phyloP scores from a whole-genome alignment of 2,888 invertebrate genomes.

The Epistrophe eligans region DNA sequence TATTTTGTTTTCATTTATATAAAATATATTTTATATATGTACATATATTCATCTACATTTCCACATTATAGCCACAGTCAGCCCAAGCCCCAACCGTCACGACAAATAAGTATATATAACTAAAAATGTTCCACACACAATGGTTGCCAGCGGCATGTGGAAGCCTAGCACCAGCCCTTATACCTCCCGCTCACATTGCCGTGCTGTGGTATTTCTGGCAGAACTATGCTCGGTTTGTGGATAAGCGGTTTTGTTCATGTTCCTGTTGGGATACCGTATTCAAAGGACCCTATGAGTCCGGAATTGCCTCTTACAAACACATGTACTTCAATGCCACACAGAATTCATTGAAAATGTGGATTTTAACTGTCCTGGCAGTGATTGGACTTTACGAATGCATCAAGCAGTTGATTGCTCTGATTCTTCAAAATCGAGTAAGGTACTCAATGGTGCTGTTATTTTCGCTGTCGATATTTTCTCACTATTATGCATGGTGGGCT shows the following conservation, averaged over 20 bases:
- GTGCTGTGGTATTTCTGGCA: constrained; percentile 88
- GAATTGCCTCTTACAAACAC: constrained; percentile 89
- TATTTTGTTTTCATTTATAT: not conserved
- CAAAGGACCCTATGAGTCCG: constrained; percentile 89
- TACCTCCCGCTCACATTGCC: constrained; percentile 87
- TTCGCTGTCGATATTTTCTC: constrained; percentile 87
- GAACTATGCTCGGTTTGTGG: constrained; percentile 87
- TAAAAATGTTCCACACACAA: constrained; percentile 81
- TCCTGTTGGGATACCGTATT: constrained; percentile 92
- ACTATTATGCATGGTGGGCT: constrained; percentile 89
- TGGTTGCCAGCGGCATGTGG: constrained; percentile 84
- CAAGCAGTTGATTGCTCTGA: constrained; percentile 85
- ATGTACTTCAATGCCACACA: constrained; percentile 89
- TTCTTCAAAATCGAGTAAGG: constrained; percentile 85
- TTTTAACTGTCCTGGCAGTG: constrained; percentile 86
- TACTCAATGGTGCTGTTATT: constrained; percentile 87
- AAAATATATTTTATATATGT: not conserved
- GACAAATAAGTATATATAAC: constrained; percentile 14
- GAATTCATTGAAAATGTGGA: constrained; percentile 88
- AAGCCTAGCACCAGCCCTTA: constrained; percentile 84
- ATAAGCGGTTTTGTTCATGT: constrained; percentile 88
- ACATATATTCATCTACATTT: not conserved
- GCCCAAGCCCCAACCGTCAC: not conserved
- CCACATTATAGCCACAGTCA: constrained; percentile 7
- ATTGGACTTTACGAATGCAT: constrained; percentile 87